Percentiles rank a stretch among this genome's conserved stretches.
Conservation (phyloP, 1,140 invertebrate species). For the Phymastichus coffea region DNA sequence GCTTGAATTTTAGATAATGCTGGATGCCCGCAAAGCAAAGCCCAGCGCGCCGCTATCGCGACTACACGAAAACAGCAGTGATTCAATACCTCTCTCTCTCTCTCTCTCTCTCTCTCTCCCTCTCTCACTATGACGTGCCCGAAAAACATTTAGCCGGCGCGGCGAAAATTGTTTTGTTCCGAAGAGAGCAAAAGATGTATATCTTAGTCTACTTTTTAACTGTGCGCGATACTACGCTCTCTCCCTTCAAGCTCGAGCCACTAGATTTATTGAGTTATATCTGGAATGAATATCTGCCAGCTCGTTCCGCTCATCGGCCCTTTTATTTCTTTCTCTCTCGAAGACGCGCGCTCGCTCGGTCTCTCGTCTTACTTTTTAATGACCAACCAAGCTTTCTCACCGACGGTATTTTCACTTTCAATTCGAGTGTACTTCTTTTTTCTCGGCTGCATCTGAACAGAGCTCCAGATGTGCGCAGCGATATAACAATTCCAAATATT, state of each 20-base stretch:
- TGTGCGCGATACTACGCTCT: background rate
- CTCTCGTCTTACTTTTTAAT: slow-evolving; percentile 18
- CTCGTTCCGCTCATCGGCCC: background rate
- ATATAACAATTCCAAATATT: no score
- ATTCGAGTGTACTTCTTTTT: background rate
- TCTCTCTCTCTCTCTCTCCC: no score
- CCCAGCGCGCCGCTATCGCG: slow-evolving; percentile 25
- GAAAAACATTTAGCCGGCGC: slow-evolving; percentile 25
- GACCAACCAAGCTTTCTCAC: slow-evolving; percentile 4
- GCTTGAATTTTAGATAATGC: slow-evolving; percentile 61
- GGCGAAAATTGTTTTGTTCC: slow-evolving; percentile 28
- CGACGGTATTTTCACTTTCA: background rate
- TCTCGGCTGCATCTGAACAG: no score
- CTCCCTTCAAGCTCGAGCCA: no score
- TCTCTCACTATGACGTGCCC: slow-evolving; percentile 28
- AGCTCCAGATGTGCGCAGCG: no score
- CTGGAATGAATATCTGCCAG: slow-evolving; percentile 25
- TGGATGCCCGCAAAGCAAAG: slow-evolving; percentile 58
- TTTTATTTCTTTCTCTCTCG: background rate
- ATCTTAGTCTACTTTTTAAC: slow-evolving; percentile 27
- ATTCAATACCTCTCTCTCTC: background rate
- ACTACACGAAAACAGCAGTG: background rate
- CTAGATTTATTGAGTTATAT: slow-evolving; percentile 29
- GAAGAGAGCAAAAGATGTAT: background rate
- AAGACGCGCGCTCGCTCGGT: no score